Conservation (phyloP, 2,113 vertebrate genomes). For the Semicossyphus pulcher region DNA sequence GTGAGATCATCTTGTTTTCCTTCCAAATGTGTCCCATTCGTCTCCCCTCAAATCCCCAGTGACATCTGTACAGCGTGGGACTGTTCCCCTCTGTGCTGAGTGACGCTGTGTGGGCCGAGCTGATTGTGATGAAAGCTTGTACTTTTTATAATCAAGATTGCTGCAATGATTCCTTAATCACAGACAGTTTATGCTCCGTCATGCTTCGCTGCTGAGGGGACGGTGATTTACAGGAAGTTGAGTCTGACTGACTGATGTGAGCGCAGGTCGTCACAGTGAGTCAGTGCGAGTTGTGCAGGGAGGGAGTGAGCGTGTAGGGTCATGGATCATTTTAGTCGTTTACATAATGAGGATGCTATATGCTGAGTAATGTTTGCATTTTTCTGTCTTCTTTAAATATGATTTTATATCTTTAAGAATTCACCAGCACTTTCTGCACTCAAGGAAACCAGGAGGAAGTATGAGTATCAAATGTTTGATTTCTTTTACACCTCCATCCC, state of each 20-base stretch:
- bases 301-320: constrained; percentile 3
- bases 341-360: neutral
- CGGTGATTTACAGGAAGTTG: constrained; percentile 6
- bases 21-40: neutral
- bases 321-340: neutral
- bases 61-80: constrained; percentile 1
- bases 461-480: neutral
- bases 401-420: no score
- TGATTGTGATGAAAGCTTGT: neutral
- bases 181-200: constrained; percentile 7
- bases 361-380: neutral
- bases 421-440: neutral
- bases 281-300: neutral
- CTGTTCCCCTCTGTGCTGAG: constrained; percentile 19
- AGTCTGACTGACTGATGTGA: constrained; percentile 1
- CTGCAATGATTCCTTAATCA: neutral
- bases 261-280: constrained; percentile 19
- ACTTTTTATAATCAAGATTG: constrained; percentile 3
- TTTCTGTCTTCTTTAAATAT: neutral
- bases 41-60: neutral
- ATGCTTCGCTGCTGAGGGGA: constrained; percentile 9
- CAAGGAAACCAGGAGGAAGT: neutral
- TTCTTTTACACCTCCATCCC: constrained; percentile 7
- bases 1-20: no score
- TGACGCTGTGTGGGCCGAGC: neutral